Conservation (phyloP, 2,797 vertebrate species). For the Petrocephalus sullivani region DNA sequence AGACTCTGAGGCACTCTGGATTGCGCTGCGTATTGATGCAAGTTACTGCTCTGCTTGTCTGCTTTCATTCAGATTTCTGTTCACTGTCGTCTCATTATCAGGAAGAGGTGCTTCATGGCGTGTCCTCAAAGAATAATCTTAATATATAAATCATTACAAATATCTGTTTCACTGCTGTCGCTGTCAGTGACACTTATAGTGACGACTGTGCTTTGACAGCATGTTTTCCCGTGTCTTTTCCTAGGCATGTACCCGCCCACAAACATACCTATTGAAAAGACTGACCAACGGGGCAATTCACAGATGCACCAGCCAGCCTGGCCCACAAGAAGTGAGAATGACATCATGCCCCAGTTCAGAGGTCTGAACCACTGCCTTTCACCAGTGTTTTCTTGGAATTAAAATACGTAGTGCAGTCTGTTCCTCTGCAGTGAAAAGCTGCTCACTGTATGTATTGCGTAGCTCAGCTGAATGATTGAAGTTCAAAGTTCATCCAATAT, state of each 20-base stretch:
- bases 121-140: neutral
- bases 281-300: slow-evolving; percentile 63
- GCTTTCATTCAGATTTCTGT: neutral
- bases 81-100: neutral
- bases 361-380: slow-evolving; percentile 47
- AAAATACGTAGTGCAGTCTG: neutral
- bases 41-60: neutral
- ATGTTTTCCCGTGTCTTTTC: neutral
- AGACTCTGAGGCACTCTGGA: too few species aligned
- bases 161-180: neutral
- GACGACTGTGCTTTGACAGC: neutral
- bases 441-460: neutral
- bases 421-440: neutral
- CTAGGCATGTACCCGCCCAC: slow-evolving; percentile 70
- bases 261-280: slow-evolving; percentile 85
- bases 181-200: neutral
- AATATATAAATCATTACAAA: neutral
- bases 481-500: neutral
- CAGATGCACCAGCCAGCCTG: slow-evolving; percentile 62
- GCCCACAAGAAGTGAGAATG: slow-evolving; percentile 76
- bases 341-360: slow-evolving; percentile 74
- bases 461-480: neutral
- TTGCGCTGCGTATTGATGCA: too few species aligned
- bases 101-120: neutral
- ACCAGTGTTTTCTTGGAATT: neutral